Evolutionary conservation across 1,140 invertebrate species (phyloP).

Genomic region (Trypoxylus dichotomus): DNA sequence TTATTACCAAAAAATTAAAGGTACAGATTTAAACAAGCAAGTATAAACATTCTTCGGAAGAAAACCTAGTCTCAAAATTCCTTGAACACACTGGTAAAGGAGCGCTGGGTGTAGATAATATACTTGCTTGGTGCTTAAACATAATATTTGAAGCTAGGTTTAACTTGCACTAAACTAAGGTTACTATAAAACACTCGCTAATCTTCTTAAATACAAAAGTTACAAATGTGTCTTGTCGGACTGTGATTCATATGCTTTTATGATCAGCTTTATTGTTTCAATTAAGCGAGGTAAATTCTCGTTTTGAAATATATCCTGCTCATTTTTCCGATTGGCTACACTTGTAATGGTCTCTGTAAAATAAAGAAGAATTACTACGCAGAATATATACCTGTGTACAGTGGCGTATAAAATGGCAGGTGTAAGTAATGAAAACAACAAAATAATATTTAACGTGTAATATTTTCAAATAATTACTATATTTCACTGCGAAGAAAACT

Average conservation of each 20-base stretch:
- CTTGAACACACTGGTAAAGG: no score
- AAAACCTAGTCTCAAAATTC: no score
- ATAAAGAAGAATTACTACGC: neutral
- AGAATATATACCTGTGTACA: no score
- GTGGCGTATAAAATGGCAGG: neutral
- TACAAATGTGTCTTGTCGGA: neutral
- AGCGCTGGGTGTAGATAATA: no score
- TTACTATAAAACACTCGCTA: neutral
- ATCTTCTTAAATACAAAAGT: no score
- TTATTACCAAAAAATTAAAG: no score
- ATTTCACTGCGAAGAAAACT: no score
- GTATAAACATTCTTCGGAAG: no score
- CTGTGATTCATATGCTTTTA: neutral
- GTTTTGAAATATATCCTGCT: neutral
- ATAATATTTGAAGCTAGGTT: no score
- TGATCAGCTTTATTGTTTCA: slow-evolving; percentile 8
- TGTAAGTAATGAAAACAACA: neutral
- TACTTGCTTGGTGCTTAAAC: no score
- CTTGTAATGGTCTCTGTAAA: neutral
- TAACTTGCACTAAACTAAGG: neutral
- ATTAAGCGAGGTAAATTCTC: neutral
- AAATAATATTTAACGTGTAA: neutral
- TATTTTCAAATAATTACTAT: no score
- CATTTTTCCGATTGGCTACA: neutral
- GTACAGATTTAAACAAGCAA: no score